Evolutionary conservation across 2,888 invertebrate genomes (phyloP), one percentile per base, ranked within the genome.

Genomic region (Lamellibrachia satsuma): DNA sequence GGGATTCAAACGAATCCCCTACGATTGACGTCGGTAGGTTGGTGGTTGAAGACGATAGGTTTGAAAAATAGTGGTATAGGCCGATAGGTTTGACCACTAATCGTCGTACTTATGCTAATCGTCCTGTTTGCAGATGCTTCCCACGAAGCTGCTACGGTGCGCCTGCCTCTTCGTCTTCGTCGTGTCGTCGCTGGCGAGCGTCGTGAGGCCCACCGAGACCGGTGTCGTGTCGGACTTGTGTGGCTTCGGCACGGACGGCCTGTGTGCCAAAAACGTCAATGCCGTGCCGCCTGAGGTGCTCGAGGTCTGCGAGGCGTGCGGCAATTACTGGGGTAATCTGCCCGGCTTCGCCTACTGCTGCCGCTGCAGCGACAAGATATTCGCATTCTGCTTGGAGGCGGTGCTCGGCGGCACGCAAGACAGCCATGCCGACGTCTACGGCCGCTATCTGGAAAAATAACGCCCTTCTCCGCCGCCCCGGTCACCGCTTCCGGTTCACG

Each of bases 341-440:
- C 93, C 92, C 27, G 94, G 93, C n/a, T 92, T 94, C 60, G 90
- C 93, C 15, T 93, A 92, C 92, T 94, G 94, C 92, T 94, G 94
- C 90, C 92, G 93, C 4, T 94, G 94, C 91, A 92, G 91, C 91
- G 93, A 93, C 55, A 93, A 93, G 92, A 92, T 94, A 7, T 94
- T 94, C 90, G 93, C 52, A 7, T 93, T 93, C 93, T 94, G 94
- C 91, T 55, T 93, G 92, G 90, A 92, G 90, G 94, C 94, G 22
- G 94, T 94, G 57, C 55, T 92, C n/a, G 94, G 94, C 91, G 91
- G 91, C 52, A 52, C 52, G 22, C 91, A 91, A 52, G 91, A 91
- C 52, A 91, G 52, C 91, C 75, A 75, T n/a, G n/a, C n/a, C 75
- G 75, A 75, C 75, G 75, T 75, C 75, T 75, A 75, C 75, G n/a